phyloP scores from a whole-genome alignment of 2,888 invertebrate genomes.

The Cantharis rustica region DNA sequence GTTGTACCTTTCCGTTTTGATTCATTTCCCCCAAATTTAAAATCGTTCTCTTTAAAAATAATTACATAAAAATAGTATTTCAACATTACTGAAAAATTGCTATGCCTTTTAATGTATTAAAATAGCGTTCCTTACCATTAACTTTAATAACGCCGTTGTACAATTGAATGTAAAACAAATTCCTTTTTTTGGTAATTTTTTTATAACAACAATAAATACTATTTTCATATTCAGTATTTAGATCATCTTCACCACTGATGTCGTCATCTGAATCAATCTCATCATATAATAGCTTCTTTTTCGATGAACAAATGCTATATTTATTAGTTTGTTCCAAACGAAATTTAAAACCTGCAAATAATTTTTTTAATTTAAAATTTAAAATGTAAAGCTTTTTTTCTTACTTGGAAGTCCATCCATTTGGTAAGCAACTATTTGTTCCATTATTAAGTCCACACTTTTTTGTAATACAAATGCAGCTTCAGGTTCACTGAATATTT shows the following conservation, averaged over 20 bases:
- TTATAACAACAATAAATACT: background rate
- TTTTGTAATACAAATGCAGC: slow-evolving; percentile 1
- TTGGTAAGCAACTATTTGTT: background rate
- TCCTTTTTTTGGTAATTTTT: background rate
- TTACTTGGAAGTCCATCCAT: slow-evolving; percentile 2
- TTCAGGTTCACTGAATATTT: background rate
- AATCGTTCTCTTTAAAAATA: no score
- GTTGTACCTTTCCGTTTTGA: background rate
- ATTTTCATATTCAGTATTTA: slow-evolving; percentile 2
- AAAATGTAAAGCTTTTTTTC: background rate
- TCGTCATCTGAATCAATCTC: slow-evolving; percentile 9
- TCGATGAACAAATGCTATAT: background rate
- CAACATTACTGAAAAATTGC: background rate
- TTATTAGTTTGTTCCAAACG: background rate
- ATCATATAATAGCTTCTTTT: background rate
- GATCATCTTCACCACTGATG: background rate
- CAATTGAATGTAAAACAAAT: background rate
- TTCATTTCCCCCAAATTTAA: background rate
- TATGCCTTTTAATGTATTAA: background rate
- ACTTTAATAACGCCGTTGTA: slow-evolving; percentile 1
- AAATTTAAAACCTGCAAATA: background rate
- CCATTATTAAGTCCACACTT: background rate
- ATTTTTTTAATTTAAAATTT: background rate
- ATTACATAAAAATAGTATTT: no score
- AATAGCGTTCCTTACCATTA: slow-evolving; percentile 3